Base-by-base conservation (phyloP, 2,797 vertebrate species). In the Macrochelys suwanniensis region DNA sequence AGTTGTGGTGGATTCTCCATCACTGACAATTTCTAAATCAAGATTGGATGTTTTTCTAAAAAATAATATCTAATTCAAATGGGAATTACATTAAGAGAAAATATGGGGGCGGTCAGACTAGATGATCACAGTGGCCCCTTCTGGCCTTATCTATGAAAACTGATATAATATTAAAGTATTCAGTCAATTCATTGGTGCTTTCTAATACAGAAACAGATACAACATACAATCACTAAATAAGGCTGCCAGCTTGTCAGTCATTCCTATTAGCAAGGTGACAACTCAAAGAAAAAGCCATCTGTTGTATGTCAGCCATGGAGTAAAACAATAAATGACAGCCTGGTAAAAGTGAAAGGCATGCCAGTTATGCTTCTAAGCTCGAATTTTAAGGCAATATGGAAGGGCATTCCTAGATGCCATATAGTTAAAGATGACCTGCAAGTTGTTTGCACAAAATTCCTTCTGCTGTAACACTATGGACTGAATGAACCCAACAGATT, bases 241-340 rank as follows among this genome's bases (percentile, higher is more conserved):
- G 78, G 85, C 81, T 94, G 94, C 87, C 16, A 49, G 68, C 31
- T 76, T 84, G 61, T 84, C 65, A 47, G 77, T 68, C 82, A 78
- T 85, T 78, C 54, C 47, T 25, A 47, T 85, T 85, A 82, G 85
- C 84, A 89, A 68, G 83, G 57, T 85, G 68, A 82, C 87, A 89
- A 77, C 45, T 77, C 77, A 68, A 50, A 68, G 65, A 91, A 42
- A 90, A 91, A 82, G 77, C 88, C 93, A 94, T 95, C 81, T 93
- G 79, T 51, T 65, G 54, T 61, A 74, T 74, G 65, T 88, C 93
- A 93, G 78, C 56, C 79, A 94, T 95, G 80, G 85, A 92, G 78
- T 87, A 85, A 92, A 82, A 94, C 19, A 91, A 79, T n/a, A 88
- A 89, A 78, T 54, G 42, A 50, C 76, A 90, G 95, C 79, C 74